Conservation (phyloP, 2,888 invertebrate genomes). For the Eupithecia centaureata region DNA sequence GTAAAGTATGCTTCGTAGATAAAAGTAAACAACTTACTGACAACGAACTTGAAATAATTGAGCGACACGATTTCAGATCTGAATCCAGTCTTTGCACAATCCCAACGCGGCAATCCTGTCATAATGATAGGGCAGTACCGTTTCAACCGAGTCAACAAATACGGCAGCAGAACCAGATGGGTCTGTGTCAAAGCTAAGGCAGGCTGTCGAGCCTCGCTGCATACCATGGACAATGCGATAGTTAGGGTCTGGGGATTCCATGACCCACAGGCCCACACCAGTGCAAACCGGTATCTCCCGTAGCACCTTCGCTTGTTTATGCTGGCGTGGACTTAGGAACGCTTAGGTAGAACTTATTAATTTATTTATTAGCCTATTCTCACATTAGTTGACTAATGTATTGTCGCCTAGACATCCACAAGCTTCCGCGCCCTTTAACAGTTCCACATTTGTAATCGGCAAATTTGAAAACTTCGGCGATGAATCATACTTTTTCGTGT, state of each 20-base stretch:
- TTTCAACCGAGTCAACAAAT: constrained; percentile 78
- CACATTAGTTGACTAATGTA: neutral
- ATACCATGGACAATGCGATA: constrained; percentile 78
- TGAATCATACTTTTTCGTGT: neutral
- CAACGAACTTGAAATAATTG: neutral
- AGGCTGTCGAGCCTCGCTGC: constrained; percentile 76
- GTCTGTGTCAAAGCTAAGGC: constrained; percentile 80
- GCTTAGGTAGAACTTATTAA: constrained; percentile 14
- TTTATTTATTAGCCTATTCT: neutral
- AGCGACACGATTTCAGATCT: constrained; percentile 60
- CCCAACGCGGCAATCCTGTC: constrained; percentile 78
- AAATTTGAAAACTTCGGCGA: neutral
- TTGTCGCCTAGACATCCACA: neutral
- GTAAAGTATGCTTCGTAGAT: neutral
- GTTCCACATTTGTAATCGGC: neutral
- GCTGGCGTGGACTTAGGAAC: neutral
- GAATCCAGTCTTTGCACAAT: constrained; percentile 76
- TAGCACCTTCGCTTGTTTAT: constrained; percentile 15
- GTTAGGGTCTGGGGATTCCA: constrained; percentile 80
- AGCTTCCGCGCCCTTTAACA: neutral
- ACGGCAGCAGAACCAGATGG: constrained; percentile 75
- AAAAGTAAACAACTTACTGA: neutral
- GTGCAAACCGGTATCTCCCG: constrained; percentile 71
- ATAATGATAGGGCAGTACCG: constrained; percentile 80
- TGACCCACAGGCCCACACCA: constrained; percentile 74